Evolutionary conservation across 2,113 vertebrate genomes (phyloP).

Genomic region (Pycnonotus jocosus): DNA sequence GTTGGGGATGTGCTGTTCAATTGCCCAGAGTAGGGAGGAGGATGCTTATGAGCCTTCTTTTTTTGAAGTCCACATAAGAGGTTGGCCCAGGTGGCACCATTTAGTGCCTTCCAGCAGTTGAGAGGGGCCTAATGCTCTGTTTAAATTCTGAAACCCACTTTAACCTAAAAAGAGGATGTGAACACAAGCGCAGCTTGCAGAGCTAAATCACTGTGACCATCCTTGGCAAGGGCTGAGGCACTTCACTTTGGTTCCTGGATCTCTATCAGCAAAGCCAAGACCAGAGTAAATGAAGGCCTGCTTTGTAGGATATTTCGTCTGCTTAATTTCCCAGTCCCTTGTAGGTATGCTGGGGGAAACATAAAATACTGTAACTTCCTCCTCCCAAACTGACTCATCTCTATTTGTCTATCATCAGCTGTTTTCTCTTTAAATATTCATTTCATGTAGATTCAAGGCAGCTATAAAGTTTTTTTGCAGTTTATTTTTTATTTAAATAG

Average conservation of each 20-base stretch:
- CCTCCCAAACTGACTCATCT: neutral
- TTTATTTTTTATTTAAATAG: neutral
- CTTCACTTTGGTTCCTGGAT: neutral
- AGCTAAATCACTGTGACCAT: neutral
- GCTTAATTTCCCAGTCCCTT: neutral
- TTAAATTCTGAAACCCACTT: neutral
- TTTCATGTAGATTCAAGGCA: neutral
- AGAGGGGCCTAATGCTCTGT: neutral
- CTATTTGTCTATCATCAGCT: neutral
- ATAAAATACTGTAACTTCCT: neutral
- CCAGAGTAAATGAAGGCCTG: neutral
- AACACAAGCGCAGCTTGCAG: neutral
- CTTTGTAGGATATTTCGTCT: neutral
- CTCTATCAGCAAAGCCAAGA: neutral
- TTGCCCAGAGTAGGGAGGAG: neutral
- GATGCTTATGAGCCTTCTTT: neutral
- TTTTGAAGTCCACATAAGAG: neutral
- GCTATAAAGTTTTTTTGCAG: neutral
- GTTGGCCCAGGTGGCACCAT: neutral
- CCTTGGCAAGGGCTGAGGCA: neutral
- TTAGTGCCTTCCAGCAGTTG: neutral
- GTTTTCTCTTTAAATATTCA: neutral
- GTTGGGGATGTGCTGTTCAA: neutral
- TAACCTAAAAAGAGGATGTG: neutral
- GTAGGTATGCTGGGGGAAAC: neutral